Conservation (phyloP, 2,797 vertebrate genomes). For the Melopsittacus undulatus region DNA sequence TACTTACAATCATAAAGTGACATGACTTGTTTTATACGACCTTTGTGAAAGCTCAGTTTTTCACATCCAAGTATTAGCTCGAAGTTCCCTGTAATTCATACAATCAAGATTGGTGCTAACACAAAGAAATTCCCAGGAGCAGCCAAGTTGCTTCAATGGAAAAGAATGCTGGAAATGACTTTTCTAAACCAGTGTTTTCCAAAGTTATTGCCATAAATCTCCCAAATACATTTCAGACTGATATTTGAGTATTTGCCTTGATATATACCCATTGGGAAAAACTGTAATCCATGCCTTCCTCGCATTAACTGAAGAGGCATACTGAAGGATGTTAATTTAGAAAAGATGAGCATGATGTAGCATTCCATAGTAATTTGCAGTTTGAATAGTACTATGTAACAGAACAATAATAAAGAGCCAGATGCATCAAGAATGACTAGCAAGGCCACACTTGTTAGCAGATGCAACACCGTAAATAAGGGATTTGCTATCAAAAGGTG, state of each 20-base stretch:
- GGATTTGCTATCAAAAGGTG: not conserved
- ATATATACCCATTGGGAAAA: not conserved
- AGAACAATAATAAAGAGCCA: not conserved
- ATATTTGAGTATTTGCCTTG: not conserved
- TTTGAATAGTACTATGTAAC: not conserved
- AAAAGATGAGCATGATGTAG: not conserved
- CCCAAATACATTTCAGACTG: not conserved
- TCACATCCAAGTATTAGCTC: not conserved
- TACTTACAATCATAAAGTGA: not conserved
- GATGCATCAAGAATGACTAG: not conserved
- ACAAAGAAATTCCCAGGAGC: constrained; percentile 4
- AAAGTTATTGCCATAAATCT: not conserved
- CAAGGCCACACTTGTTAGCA: not conserved
- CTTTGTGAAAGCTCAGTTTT: constrained; percentile 2
- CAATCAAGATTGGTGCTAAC: not conserved
- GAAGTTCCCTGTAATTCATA: not conserved
- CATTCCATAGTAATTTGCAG: not conserved
- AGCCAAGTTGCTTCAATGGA: not conserved
- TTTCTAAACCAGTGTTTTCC: constrained; percentile 32
- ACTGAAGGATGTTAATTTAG: not conserved
- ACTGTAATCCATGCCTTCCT: not conserved
- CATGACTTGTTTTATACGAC: not conserved
- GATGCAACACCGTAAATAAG: not conserved
- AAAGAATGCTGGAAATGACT: not conserved
- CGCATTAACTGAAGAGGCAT: not conserved